Percentiles rank a stretch among this genome's conserved stretches.
Evolutionary conservation across 1,140 invertebrate genomes (phyloP).

Genomic region (Holcopasites calliopsidis): DNA sequence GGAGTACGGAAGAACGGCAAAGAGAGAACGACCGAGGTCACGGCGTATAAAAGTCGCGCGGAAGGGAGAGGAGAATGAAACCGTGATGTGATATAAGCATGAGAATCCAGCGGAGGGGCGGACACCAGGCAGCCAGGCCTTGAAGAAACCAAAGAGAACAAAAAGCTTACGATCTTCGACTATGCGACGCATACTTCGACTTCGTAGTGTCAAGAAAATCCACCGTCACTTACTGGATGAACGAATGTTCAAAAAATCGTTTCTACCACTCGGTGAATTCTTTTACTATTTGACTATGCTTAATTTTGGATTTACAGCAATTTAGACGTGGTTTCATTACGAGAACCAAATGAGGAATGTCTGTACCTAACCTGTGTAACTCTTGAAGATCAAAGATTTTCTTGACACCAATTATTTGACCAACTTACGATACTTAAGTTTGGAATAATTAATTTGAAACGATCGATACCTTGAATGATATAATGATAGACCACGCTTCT

Average conservation of each 20-base stretch:
- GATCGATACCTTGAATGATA: neutral
- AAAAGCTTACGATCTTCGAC: slow-evolving; percentile 28
- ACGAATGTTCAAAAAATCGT: too few species aligned
- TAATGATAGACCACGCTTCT: neutral
- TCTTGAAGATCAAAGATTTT: too few species aligned
- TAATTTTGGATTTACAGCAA: neutral
- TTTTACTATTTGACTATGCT: too few species aligned
- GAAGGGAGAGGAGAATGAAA: slow-evolving; percentile 35
- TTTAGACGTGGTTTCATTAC: too few species aligned
- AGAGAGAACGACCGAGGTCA: slow-evolving; percentile 28
- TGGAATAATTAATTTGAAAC: neutral
- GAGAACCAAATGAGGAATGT: too few species aligned
- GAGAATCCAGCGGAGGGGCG: slow-evolving; percentile 49
- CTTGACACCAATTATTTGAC: neutral
- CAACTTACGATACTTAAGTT: neutral
- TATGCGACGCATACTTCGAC: slow-evolving; percentile 14
- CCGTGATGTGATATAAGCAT: slow-evolving; percentile 60
- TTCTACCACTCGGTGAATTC: too few species aligned
- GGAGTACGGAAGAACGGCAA: slow-evolving; percentile 31
- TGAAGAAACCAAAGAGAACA: slow-evolving; percentile 56
- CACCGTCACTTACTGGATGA: neutral
- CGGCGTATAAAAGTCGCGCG: slow-evolving; percentile 7
- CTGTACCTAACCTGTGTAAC: too few species aligned
- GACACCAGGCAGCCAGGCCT: slow-evolving; percentile 46
- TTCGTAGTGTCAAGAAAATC: slow-evolving; percentile 19